Conservation (phyloP, 2,888 invertebrate species). For the Archaeoteleia sp. region DNA sequence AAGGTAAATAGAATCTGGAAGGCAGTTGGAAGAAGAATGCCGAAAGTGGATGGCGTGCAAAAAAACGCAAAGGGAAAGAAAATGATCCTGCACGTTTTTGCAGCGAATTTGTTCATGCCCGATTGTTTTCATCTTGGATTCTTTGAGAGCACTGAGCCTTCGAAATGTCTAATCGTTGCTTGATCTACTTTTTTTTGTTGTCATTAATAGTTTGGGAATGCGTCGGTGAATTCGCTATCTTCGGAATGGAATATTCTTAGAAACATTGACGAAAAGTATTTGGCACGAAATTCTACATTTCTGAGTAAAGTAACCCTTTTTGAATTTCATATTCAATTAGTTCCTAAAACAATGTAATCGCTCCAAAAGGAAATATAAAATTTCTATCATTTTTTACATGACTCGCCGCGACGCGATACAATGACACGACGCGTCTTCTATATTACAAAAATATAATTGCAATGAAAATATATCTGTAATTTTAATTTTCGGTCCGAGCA, state of each 20-base stretch:
- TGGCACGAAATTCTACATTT: conserved; percentile 17
- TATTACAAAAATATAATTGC: conserved; percentile 20
- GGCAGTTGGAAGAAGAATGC: conserved; percentile 14
- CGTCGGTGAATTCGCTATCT: conserved; percentile 10
- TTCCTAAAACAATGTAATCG: too few species aligned
- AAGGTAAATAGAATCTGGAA: conserved; percentile 10
- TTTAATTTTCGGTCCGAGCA: conserved; percentile 32
- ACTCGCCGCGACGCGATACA: too few species aligned
- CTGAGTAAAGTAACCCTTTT: too few species aligned
- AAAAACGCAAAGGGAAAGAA: conserved; percentile 6
- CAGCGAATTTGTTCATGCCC: conserved; percentile 25
- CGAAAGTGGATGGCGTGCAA: conserved; percentile 10
- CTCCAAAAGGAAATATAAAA: too few species aligned
- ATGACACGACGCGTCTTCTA: too few species aligned
- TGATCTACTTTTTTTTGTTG: conserved; percentile 17
- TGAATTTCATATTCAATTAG: too few species aligned
- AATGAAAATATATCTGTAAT: conserved; percentile 30
- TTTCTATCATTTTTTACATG: conserved; percentile 1
- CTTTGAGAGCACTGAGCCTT: conserved; percentile 13
- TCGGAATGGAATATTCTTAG: conserved; percentile 9
- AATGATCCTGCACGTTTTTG: conserved; percentile 19
- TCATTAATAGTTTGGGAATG: conserved; percentile 30
- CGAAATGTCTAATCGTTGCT: conserved; percentile 20
- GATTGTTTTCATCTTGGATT: conserved; percentile 16
- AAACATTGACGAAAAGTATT: conserved; percentile 14